Conservation (phyloP, 2,797 vertebrate species). For the Anisognathus igniventris region DNA sequence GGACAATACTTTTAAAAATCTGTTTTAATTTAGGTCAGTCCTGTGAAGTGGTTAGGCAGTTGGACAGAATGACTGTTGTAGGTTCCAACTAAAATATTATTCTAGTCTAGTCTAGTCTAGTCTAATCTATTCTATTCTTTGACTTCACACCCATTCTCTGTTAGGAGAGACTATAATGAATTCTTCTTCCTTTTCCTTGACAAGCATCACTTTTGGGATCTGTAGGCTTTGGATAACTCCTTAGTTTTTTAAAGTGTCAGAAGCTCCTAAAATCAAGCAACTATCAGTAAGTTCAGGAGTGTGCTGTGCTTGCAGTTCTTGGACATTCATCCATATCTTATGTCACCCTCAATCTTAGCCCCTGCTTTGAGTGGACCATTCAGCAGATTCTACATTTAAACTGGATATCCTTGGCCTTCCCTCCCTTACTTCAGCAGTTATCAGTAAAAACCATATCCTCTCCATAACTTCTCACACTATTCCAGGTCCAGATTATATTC, state of each 20-base stretch:
- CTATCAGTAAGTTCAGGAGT: background rate
- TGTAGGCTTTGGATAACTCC: background rate
- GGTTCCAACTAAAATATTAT: background rate
- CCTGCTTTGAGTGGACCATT: background rate
- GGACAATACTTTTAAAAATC: background rate
- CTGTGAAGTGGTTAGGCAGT: background rate
- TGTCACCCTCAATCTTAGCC: background rate
- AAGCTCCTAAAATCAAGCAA: background rate
- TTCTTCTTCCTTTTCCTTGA: background rate
- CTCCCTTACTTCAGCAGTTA: background rate
- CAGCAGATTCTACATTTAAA: background rate
- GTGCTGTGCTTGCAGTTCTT: background rate
- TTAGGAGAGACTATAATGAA: no score
- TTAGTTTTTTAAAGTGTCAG: background rate
- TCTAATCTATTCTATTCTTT: background rate
- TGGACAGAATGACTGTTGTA: background rate
- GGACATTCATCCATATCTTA: background rate
- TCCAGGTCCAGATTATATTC: background rate
- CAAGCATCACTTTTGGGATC: background rate
- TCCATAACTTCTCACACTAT: background rate
- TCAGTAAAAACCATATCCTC: background rate
- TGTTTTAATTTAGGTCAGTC: background rate
- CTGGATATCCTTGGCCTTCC: background rate
- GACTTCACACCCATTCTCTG: background rate
- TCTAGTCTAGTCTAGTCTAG: background rate